These are phyloP conservation scores for Corydoras sp. DNA, from an alignment of 2,113 vertebrate genomes.

Conservation along the genomic window DNA sequence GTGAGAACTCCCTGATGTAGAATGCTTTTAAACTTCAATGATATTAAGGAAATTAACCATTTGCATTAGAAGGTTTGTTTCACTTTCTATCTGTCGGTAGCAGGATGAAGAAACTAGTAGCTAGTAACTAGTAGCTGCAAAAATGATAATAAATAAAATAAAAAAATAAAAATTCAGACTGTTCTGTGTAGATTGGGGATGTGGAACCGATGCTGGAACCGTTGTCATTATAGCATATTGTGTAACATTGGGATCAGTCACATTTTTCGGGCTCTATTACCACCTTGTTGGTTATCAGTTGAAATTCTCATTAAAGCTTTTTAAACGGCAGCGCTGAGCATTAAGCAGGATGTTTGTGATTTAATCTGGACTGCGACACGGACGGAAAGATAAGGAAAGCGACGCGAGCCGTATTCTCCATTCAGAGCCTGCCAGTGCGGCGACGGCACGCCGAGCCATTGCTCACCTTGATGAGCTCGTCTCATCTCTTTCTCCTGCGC, in stretches of 20 bases:
- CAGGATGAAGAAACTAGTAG: too few species aligned
- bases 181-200: too few species aligned
- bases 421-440: conserved; percentile 14
- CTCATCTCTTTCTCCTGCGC: conserved; percentile 1
- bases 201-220: not conserved
- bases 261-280: not conserved
- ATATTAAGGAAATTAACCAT: too few species aligned
- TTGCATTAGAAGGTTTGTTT: too few species aligned
- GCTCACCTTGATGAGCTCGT: conserved; percentile 20
- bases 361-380: conserved; percentile 26
- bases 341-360: conserved; percentile 1
- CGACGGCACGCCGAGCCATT: conserved; percentile 13
- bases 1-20: too few species aligned
- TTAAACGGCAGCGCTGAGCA: not conserved
- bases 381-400: not conserved
- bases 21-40: too few species aligned
- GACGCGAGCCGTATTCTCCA: conserved; percentile 18
- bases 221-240: not conserved
- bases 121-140: too few species aligned
- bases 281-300: not conserved
- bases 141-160: too few species aligned
- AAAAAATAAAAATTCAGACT: too few species aligned
- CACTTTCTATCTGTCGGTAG: too few species aligned
- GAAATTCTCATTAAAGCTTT: not conserved
- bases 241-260: not conserved